phyloP scores from a whole-genome alignment of 1,140 invertebrate genomes.

The Myzus persicae region DNA sequence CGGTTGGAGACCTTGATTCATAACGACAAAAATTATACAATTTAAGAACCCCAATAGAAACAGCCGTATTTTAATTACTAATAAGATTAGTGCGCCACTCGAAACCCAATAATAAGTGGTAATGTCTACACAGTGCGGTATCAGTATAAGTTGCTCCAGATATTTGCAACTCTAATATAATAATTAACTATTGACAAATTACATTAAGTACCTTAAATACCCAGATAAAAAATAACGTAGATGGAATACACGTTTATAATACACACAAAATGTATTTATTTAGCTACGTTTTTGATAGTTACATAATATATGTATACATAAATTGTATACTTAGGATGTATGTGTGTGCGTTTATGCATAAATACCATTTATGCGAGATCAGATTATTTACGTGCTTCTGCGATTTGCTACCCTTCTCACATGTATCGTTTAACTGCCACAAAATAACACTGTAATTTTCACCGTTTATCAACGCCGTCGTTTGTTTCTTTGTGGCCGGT shows the following conservation, averaged over 20 bases:
- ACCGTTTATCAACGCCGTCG: neutral
- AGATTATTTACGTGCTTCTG: neutral
- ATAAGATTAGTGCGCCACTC: neutral
- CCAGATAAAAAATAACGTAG: neutral
- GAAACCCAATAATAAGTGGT: neutral
- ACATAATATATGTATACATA: neutral
- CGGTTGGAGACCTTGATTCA: neutral
- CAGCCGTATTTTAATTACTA: neutral
- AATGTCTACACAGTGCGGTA: neutral
- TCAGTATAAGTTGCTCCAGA: neutral
- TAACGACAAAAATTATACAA: neutral
- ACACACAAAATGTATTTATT: neutral
- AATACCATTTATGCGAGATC: neutral
- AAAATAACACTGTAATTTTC: constrained; percentile 21
- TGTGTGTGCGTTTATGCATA: neutral
- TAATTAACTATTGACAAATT: neutral
- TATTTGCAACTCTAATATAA: neutral
- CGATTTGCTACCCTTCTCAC: constrained; percentile 11
- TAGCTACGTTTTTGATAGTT: neutral
- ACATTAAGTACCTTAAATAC: neutral
- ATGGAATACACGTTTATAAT: neutral
- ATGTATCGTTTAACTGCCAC: neutral
- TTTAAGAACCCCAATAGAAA: neutral
- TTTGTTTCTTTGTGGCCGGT: neutral
- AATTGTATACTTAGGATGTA: neutral